Conservation (phyloP, 2,888 invertebrate species). For the Drosophila quinaria region DNA sequence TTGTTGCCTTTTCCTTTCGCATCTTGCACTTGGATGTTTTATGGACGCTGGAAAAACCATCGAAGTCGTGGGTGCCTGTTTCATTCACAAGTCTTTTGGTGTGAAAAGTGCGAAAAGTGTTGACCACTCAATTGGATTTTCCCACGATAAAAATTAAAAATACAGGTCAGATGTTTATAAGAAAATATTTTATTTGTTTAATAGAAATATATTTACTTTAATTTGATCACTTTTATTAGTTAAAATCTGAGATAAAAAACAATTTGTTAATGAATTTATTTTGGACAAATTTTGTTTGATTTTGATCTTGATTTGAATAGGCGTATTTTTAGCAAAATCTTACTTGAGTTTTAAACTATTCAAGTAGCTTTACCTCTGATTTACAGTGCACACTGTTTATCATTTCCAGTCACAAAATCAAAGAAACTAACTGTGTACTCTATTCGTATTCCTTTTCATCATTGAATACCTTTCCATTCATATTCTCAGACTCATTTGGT, state of each 20-base stretch:
- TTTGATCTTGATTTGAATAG: neutral
- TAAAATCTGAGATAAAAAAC: too few relatives aligned
- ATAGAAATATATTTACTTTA: too few relatives aligned
- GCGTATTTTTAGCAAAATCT: too few relatives aligned
- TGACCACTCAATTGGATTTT: constrained; percentile 23
- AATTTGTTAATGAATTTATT: too few relatives aligned
- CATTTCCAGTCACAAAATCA: neutral
- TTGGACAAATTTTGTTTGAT: too few relatives aligned
- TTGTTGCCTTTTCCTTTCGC: constrained; percentile 1
- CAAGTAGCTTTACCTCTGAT: neutral
- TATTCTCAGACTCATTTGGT: constrained; percentile 49
- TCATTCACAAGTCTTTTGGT: constrained; percentile 53
- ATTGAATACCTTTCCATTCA: constrained; percentile 13
- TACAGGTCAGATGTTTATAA: too few relatives aligned
- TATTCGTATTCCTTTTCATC: neutral
- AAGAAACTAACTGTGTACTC: neutral
- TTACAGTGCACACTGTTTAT: neutral
- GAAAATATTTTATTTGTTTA: too few relatives aligned
- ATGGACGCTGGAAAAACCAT: constrained; percentile 54
- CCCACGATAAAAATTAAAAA: constrained; percentile 9
- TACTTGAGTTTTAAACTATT: neutral
- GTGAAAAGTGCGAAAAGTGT: constrained; percentile 41
- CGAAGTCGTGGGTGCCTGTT: constrained; percentile 23
- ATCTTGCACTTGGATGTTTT: constrained; percentile 32
- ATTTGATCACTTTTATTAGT: too few relatives aligned